A percentile compares a stretch with the other conserved stretches of the same genome.
Evolutionary conservation across 2,888 invertebrate genomes (phyloP).

Genomic region (Bursaphelenchus okinawaensis): DNA sequence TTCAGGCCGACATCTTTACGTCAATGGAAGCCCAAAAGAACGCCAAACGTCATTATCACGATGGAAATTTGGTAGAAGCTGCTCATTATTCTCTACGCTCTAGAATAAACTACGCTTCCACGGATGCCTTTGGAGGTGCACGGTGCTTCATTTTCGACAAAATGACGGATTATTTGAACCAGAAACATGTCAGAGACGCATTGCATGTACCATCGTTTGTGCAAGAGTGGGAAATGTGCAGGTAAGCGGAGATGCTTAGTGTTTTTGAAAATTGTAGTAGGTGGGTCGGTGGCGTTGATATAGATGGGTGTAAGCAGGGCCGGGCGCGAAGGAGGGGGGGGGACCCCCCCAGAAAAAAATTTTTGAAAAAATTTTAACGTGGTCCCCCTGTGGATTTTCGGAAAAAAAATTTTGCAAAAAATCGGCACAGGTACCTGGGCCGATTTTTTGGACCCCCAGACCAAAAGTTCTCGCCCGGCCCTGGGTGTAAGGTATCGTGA

Average conservation of each 20-base stretch:
- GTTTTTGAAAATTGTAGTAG: too few relatives aligned
- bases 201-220: slow-evolving; percentile 47
- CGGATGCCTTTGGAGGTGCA: slow-evolving; percentile 44
- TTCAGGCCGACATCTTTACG: background rate
- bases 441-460: too few relatives aligned
- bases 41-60: background rate
- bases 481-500: too few relatives aligned
- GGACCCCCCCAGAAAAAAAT: too few relatives aligned
- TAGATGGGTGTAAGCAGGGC: too few relatives aligned
- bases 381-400: too few relatives aligned
- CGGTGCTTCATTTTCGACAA: slow-evolving; percentile 41
- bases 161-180: slow-evolving; percentile 33
- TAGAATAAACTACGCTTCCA: slow-evolving; percentile 39
- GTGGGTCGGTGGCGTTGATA: too few relatives aligned
- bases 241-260: slow-evolving; percentile 11
- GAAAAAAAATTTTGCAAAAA: too few relatives aligned
- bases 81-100: background rate
- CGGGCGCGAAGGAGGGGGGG: too few relatives aligned
- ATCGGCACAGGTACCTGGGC: too few relatives aligned
- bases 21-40: background rate
- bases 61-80: background rate
- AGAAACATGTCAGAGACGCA: slow-evolving; percentile 40
- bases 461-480: too few relatives aligned
- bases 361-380: too few relatives aligned
- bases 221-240: slow-evolving; percentile 34